Evolutionary conservation across 2,888 invertebrate genomes (phyloP).

Genomic region (Acanthosoma haemorrhoidale): DNA sequence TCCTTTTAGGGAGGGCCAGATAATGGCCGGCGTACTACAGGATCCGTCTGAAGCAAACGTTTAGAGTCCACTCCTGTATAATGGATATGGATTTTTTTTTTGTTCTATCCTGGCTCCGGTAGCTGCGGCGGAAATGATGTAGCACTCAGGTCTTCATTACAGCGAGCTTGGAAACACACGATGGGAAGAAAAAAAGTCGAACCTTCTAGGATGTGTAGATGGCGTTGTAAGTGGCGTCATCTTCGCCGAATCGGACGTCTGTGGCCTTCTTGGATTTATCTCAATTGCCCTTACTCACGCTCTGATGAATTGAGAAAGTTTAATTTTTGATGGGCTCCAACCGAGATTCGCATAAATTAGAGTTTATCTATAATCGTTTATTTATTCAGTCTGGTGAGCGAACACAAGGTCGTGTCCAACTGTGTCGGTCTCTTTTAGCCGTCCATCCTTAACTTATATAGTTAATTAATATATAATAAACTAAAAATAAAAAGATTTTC

Average conservation of each 20-base stretch:
- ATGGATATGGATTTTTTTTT: slow-evolving; percentile 5
- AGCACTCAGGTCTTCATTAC: slow-evolving; percentile 12
- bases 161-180: slow-evolving; percentile 2
- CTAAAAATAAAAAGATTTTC: no score
- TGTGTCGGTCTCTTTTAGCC: no score
- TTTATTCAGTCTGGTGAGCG: no score
- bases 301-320: no score
- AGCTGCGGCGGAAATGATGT: not conserved
- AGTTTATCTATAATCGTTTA: no score
- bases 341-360: no score
- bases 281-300: no score
- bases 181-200: not conserved
- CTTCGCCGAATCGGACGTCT: slow-evolving; percentile 8
- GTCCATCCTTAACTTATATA: no score
- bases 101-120: no score
- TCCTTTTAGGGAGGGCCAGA: not conserved
- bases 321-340: no score
- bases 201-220: not conserved
- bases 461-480: no score
- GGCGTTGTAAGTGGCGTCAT: not conserved
- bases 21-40: slow-evolving; percentile 5
- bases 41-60: not conserved
- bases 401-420: no score
- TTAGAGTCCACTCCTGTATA: slow-evolving; percentile 8
- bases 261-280: not conserved